These are phyloP conservation scores for Melanotaenia parkinsoni DNA, from an alignment of 2,797 vertebrate genomes.

Conservation along the genomic window DNA sequence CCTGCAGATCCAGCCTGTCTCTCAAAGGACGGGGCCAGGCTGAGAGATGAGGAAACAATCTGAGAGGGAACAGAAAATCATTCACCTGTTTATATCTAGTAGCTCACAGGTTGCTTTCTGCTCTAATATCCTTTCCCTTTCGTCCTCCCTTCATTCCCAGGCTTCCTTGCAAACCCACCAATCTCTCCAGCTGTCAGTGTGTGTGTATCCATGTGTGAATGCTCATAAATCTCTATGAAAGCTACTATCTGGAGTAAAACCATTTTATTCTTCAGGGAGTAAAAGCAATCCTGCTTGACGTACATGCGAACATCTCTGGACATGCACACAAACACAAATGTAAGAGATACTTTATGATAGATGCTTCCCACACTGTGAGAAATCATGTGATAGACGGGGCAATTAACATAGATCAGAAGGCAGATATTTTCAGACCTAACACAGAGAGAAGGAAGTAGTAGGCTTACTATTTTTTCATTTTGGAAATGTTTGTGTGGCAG, in stretches of 20 bases:
- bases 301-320: slow-evolving; percentile 22
- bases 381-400: slow-evolving; percentile 39
- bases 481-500: not conserved
- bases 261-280: slow-evolving; percentile 63
- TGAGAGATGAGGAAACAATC: slow-evolving; percentile 69
- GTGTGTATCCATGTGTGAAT: slow-evolving; percentile 36
- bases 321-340: slow-evolving; percentile 31
- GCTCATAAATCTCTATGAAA: slow-evolving; percentile 70
- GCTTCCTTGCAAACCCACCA: slow-evolving; percentile 47
- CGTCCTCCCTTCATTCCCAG: slow-evolving; percentile 34
- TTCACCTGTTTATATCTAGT: slow-evolving; percentile 74
- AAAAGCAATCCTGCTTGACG: slow-evolving; percentile 54
- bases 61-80: slow-evolving; percentile 65
- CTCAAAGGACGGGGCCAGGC: slow-evolving; percentile 44
- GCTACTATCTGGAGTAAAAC: slow-evolving; percentile 66
- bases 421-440: slow-evolving; percentile 50
- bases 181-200: slow-evolving; percentile 50
- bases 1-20: slow-evolving; percentile 46
- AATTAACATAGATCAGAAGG: slow-evolving; percentile 48
- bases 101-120: slow-evolving; percentile 59
- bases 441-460: slow-evolving; percentile 25
- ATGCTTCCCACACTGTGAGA: slow-evolving; percentile 25
- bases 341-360: slow-evolving; percentile 21
- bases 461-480: not conserved
- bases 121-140: slow-evolving; percentile 53